Percentiles rank a stretch among this genome's conserved stretches.
These are phyloP conservation scores for Euphydryas editha DNA, from an alignment of 2,888 invertebrate species.

Conservation along the genomic window DNA sequence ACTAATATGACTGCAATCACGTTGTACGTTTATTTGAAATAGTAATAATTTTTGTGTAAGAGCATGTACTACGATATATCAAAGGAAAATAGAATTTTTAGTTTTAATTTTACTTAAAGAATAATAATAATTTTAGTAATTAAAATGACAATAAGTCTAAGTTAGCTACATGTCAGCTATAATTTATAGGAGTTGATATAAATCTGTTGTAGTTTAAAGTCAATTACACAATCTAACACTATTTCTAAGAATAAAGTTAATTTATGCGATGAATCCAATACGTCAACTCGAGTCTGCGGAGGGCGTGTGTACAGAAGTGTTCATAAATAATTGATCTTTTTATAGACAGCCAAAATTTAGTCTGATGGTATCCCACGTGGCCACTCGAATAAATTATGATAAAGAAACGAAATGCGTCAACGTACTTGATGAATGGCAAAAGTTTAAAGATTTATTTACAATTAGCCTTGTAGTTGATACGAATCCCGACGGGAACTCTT, in stretches of 20 bases:
- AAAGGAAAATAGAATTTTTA: too few species aligned
- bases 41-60: too few species aligned
- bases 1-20: too few species aligned
- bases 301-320: slow-evolving; percentile 24
- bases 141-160: too few species aligned
- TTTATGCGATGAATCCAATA: not conserved
- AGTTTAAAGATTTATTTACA: not conserved
- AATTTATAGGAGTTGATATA: not conserved
- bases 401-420: not conserved
- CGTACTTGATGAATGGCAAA: slow-evolving; percentile 6
- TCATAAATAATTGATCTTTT: slow-evolving; percentile 26
- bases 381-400: not conserved
- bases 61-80: too few species aligned
- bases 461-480: not conserved
- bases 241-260: not conserved
- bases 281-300: slow-evolving; percentile 3
- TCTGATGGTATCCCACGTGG: slow-evolving; percentile 20
- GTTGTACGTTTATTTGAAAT: too few species aligned
- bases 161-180: too few species aligned
- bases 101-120: too few species aligned
- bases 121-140: too few species aligned
- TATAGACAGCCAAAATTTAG: slow-evolving; percentile 13
- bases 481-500: too few species aligned
- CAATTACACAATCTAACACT: not conserved
- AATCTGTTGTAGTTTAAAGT: not conserved